Conservation (phyloP, 2,113 vertebrate genomes). For the Physeter macrocephalus region DNA sequence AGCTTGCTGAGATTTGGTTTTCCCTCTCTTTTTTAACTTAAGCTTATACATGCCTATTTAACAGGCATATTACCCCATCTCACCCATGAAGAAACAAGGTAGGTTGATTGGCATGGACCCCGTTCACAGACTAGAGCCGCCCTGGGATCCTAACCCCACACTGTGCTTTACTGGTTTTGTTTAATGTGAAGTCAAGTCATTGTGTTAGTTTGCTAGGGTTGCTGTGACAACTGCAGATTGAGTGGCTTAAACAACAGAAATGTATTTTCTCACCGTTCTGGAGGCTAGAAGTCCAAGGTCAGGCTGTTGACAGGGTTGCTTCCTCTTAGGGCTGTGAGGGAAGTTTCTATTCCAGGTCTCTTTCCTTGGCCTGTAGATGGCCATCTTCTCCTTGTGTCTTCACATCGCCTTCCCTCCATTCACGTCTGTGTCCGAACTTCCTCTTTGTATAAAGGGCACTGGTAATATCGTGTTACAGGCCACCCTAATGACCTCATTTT, state of each 20-base stretch:
- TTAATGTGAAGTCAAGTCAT: neutral
- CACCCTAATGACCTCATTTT: neutral
- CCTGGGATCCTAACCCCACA: neutral
- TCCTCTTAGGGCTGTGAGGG: neutral
- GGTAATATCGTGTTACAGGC: neutral
- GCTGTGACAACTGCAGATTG: accelerated
- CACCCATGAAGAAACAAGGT: neutral
- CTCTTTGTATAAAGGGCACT: neutral
- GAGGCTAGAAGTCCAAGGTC: neutral
- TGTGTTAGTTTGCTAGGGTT: neutral
- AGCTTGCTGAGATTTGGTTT: neutral
- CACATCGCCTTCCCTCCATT: neutral
- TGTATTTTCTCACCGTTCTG: neutral
- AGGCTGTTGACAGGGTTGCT: neutral
- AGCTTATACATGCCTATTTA: neutral
- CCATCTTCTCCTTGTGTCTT: neutral
- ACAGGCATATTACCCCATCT: neutral
- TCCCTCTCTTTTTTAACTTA: neutral
- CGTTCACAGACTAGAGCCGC: neutral
- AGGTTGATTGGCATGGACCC: neutral
- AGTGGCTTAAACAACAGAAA: neutral
- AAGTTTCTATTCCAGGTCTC: neutral
- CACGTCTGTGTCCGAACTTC: neutral
- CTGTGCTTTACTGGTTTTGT: neutral
- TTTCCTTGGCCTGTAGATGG: neutral